Conservation (phyloP, 2,113 vertebrate genomes). For the Peromyscus leucopus region DNA sequence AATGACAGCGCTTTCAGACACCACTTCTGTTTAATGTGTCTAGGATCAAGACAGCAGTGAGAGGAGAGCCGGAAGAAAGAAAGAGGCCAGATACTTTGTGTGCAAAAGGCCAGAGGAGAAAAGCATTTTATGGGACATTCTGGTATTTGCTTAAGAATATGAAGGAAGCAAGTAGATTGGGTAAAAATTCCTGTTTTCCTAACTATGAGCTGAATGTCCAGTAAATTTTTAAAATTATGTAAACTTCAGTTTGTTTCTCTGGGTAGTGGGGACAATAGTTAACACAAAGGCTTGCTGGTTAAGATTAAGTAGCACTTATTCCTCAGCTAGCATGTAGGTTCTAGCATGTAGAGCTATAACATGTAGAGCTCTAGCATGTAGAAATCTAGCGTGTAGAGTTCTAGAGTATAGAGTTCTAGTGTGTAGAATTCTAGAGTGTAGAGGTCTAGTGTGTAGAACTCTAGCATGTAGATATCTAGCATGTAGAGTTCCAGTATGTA, state of each 20-base stretch:
- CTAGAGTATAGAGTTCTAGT: not conserved
- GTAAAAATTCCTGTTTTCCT: not conserved
- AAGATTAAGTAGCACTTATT: not conserved
- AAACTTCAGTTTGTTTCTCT: conserved; percentile 47
- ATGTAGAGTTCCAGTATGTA: not conserved
- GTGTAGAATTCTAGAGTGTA: not conserved
- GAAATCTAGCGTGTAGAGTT: not conserved
- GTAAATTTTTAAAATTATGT: not conserved
- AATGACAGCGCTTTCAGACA: conserved; percentile 25
- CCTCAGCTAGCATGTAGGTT: not conserved
- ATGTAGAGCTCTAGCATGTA: not conserved
- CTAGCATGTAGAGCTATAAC: not conserved
- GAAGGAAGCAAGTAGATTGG: conserved; percentile 5
- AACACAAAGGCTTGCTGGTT: not conserved
- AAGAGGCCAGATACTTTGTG: conserved; percentile 31
- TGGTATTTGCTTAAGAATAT: conserved; percentile 52
- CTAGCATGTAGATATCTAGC: not conserved
- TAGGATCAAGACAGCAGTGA: conserved; percentile 26
- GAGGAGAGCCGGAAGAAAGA: not conserved
- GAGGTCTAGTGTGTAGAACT: not conserved
- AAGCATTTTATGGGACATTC: conserved; percentile 19
- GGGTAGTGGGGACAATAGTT: not conserved
- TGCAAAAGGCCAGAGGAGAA: conserved; percentile 28
- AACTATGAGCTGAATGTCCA: not conserved
- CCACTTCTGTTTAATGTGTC: conserved; percentile 43